phyloP scores from a whole-genome alignment of 2,113 vertebrate genomes.

The Nicator chloris region DNA sequence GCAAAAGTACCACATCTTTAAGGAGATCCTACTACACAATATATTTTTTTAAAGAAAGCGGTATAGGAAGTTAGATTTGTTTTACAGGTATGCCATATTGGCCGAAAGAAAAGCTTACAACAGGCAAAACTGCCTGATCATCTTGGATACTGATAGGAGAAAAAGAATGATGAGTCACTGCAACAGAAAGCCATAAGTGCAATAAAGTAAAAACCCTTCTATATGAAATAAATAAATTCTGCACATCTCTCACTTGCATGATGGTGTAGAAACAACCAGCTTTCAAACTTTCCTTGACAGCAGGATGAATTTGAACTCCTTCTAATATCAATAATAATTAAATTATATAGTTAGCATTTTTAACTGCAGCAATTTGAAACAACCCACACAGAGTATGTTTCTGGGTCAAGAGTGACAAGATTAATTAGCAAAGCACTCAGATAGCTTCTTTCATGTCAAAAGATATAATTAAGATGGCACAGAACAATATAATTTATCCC shows the following conservation, averaged over 20 bases:
- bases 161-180: neutral
- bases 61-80: neutral
- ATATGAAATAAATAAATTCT: neutral
- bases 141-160: neutral
- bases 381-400: neutral
- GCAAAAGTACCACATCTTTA: neutral
- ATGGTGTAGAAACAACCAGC: neutral
- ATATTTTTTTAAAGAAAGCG: neutral
- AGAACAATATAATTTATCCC: conserved; percentile 26
- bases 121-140: neutral
- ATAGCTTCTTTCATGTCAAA: conserved; percentile 15
- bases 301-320: neutral
- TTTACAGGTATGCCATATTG: neutral
- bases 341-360: conserved; percentile 18
- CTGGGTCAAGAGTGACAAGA: conserved; percentile 32
- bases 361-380: conserved; percentile 17
- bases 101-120: neutral
- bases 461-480: conserved; percentile 32
- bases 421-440: conserved; percentile 36
- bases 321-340: conserved; percentile 21
- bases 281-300: neutral
- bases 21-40: neutral
- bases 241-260: neutral
- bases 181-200: neutral
- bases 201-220: neutral